phyloP scores from a whole-genome alignment of 2,113 vertebrate species.

The Mus pahari region DNA sequence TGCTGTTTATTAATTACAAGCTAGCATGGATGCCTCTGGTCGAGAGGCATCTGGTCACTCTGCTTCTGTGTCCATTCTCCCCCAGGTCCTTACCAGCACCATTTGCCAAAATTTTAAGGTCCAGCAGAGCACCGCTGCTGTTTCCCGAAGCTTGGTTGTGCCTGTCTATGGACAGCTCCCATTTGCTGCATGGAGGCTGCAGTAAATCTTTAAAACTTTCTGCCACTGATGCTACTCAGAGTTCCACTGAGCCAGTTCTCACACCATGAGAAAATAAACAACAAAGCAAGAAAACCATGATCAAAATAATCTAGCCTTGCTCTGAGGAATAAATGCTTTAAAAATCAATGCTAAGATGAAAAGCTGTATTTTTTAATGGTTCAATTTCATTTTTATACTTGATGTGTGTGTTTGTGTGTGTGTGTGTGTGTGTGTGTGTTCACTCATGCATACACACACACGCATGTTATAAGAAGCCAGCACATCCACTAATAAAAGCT shows the following conservation, averaged over 20 bases:
- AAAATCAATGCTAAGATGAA: slow-evolving; percentile 9
- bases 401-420: neutral
- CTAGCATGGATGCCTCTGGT: neutral
- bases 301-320: neutral
- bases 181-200: neutral
- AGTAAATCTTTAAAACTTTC: neutral
- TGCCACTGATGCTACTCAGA: neutral
- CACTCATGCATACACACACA: accelerated
- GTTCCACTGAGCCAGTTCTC: too few relatives aligned
- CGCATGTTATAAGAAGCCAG: neutral
- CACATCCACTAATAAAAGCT: neutral
- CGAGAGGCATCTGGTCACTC: neutral
- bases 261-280: too few relatives aligned
- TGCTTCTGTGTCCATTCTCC: neutral
- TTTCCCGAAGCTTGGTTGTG: neutral
- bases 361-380: neutral
- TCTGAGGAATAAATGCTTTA: slow-evolving; percentile 18
- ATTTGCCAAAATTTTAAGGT: neutral
- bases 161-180: neutral
- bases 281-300: too few relatives aligned
- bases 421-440: too few relatives aligned
- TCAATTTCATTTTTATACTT: neutral
- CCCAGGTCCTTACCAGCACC: neutral
- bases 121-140: neutral
- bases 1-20: neutral